phyloP scores from a whole-genome alignment of 2,113 vertebrate genomes.

The Pseudolaguvia tuberculata region DNA sequence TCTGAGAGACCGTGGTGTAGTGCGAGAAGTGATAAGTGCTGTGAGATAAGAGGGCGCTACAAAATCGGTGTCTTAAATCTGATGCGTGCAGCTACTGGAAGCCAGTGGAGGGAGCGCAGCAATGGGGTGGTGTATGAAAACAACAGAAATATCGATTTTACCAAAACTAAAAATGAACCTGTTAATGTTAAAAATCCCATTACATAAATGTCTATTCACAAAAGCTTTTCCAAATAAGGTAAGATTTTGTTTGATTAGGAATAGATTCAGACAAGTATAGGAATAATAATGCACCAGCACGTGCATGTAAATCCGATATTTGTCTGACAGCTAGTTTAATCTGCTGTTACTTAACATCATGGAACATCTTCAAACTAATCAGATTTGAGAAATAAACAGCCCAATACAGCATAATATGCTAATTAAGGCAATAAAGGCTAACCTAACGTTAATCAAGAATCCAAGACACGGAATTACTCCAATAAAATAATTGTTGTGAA shows the following conservation, averaged over 20 bases:
- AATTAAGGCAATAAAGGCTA: constrained; percentile 7
- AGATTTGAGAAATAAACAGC: not conserved
- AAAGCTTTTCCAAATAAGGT: not conserved
- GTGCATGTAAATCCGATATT: not conserved
- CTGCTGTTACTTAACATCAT: not conserved
- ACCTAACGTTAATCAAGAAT: not conserved
- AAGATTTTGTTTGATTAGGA: not conserved
- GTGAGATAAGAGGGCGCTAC: no score
- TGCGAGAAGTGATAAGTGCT: no score
- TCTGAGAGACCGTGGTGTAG: no score
- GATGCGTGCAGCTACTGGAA: no score
- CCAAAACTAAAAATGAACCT: not conserved
- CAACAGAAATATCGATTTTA: not conserved
- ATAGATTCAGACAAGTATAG: not conserved
- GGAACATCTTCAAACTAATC: not conserved
- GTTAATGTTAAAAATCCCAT: not conserved
- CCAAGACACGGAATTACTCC: not conserved
- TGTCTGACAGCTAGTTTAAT: no score
- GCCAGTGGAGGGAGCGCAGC: no score
- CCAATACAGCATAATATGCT: not conserved
- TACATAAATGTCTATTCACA: not conserved
- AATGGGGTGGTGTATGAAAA: no score
- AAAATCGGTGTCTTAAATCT: no score
- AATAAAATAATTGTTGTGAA: constrained; percentile 12
- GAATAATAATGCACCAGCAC: not conserved